Evolutionary conservation across 2,888 invertebrate genomes (phyloP).

Genomic region (Spodoptera littoralis): DNA sequence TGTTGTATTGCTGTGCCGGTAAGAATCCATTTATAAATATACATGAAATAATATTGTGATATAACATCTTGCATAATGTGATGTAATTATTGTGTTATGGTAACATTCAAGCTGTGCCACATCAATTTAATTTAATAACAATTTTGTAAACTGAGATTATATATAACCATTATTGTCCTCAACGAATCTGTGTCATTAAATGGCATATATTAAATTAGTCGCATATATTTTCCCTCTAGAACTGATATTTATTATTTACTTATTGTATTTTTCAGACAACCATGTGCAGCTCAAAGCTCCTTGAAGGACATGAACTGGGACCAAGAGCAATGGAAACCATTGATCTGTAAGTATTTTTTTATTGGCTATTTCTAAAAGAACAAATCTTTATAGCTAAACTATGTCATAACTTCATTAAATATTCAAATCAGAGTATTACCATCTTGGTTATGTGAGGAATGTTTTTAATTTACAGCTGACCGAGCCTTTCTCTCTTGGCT

Average conservation of each 20-base stretch:
- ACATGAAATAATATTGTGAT: constrained; percentile 12
- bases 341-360: constrained; percentile 90
- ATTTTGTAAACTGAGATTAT: background rate
- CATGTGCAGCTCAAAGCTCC: constrained; percentile 99
- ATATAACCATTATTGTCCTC: background rate
- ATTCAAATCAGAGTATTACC: constrained; percentile 7
- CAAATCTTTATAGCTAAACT: too few species aligned
- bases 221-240: too few species aligned
- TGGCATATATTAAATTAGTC: too few species aligned
- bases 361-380: too few species aligned
- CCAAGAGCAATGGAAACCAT: constrained; percentile 99
- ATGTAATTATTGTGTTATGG: constrained; percentile 1
- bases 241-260: too few species aligned
- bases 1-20: constrained; percentile 98
- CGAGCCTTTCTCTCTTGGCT: constrained; percentile 98
- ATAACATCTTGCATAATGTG: constrained; percentile 20
- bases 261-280: constrained; percentile 90
- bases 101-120: background rate
- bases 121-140: constrained; percentile 1
- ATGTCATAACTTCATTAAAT: constrained; percentile 3
- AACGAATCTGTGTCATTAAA: too few species aligned
- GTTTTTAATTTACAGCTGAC: constrained; percentile 89
- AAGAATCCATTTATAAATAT: constrained; percentile 48
- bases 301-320: constrained; percentile 99
- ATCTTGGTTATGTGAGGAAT: constrained; percentile 1